Base-by-base conservation (phyloP, 2,797 vertebrate genomes). In the Chelon labrosus region DNA sequence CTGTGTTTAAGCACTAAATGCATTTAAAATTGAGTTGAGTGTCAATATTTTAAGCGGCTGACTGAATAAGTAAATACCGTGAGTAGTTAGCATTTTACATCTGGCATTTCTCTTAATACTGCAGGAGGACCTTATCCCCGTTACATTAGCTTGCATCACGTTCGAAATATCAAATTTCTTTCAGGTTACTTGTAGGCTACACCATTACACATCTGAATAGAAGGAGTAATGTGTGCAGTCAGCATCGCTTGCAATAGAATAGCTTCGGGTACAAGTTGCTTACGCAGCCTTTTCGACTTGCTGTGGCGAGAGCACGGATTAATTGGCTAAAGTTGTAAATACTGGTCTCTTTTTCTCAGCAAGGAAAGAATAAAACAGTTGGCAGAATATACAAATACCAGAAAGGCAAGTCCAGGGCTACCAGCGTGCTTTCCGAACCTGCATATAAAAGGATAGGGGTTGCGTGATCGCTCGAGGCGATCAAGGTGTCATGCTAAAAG, bases 61-160 rank as follows among this genome's bases (percentile, higher is more conserved):
- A 25, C 52, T 50, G 41, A 70, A 64, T 56, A 41, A 60, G 55
- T 79, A 77, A 73, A 70, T 71, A 77, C 68, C 58, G 73, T 22
- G 58, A 73, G 56, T 65, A 37, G 65, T 65, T 56, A 57, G 44
- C 44, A 64, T 55, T 73, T 67, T 67, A 35, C 73, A n/a, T 76
- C 14, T 59, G 47, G 25, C 67, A 61, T 73, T 81, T 68, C 27
- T 73, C 56, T 80, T 74, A 75, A 81, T 85, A 85, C 80, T 75
- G 52, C 61, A 79, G 27, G 22, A 64, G 56, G 65, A 73, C 35
- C 73, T 35, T 66, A 47, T 66, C 52, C 49, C 58, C 27, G 42
- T 68, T 79, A 16, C 51, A 68, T 66, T 55, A 55, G 54, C 52
- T 59, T 70, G 49, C 61, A 14, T 60, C 73, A 22, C 52, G 16